These are phyloP conservation scores for Stichopus chloronotus DNA, from an alignment of 35 echinoderm and acorn worm genomes.

Conservation along the genomic window DNA sequence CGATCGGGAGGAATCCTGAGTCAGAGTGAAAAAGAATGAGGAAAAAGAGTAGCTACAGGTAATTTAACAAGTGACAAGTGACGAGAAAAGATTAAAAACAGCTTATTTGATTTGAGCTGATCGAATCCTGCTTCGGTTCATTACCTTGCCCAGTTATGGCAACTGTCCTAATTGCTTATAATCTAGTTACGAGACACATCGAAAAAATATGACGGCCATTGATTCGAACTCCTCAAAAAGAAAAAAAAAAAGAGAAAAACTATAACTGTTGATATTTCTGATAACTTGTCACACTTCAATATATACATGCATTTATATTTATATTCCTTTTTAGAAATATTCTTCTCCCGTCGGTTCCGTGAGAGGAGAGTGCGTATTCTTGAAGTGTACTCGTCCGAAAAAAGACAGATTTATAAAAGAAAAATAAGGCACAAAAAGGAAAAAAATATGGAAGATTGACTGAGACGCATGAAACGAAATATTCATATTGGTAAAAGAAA, in stretches of 20 bases:
- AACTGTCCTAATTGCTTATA: slow-evolving; percentile 57
- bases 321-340: neutral
- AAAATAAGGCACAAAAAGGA: neutral
- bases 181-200: slow-evolving; percentile 36
- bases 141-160: slow-evolving; percentile 43
- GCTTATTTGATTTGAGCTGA: slow-evolving; percentile 32
- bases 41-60: slow-evolving; percentile 35
- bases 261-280: slow-evolving; percentile 35
- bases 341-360: neutral
- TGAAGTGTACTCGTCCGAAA: neutral
- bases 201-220: slow-evolving; percentile 36
- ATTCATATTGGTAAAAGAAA: neutral
- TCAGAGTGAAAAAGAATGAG: neutral
- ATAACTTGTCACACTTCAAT: slow-evolving; percentile 41
- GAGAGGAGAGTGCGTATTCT: neutral
- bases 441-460: neutral
- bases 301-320: neutral
- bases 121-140: slow-evolving; percentile 31
- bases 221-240: neutral
- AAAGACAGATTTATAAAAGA: neutral
- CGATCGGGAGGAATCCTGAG: slow-evolving; percentile 5
- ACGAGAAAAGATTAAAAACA: slow-evolving; percentile 17
- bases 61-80: slow-evolving; percentile 53
- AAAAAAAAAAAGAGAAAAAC: neutral
- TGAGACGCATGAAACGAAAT: neutral